phyloP scores from a whole-genome alignment of 2,888 invertebrate genomes.

The Pristionchus arcanus region DNA sequence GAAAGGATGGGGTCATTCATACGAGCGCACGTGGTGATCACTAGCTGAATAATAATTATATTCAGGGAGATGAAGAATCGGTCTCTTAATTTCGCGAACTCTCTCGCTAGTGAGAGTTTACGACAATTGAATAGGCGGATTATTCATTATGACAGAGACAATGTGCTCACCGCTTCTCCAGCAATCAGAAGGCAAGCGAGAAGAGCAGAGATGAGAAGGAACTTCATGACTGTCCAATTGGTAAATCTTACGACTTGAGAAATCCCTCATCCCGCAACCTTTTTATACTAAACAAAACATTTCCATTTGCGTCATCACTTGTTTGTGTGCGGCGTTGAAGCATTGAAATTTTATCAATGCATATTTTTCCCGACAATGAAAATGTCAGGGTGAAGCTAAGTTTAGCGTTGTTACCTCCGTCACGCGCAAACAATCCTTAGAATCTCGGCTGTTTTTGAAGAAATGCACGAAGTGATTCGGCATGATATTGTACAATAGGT shows the following conservation, averaged over 20 bases:
- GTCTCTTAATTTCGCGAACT: too few relatives aligned
- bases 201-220: not conserved
- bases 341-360: not conserved
- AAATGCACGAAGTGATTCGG: not conserved
- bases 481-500: not conserved
- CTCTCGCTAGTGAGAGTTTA: too few relatives aligned
- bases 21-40: not conserved
- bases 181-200: not conserved
- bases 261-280: not conserved
- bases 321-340: not conserved
- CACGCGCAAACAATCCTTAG: not conserved
- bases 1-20: not conserved
- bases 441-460: not conserved
- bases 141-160: too few relatives aligned
- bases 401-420: not conserved
- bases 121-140: too few relatives aligned
- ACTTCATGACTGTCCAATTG: not conserved
- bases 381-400: not conserved
- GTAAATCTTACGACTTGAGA: too few relatives aligned
- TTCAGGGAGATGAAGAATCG: too few relatives aligned
- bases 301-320: not conserved
- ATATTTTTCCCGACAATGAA: not conserved
- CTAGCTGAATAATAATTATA: too few relatives aligned
- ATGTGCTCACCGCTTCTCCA: not conserved
- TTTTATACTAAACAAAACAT: not conserved